Evolutionary conservation across 1,140 invertebrate species (phyloP), one percentile per base, ranked within the genome.

Genomic region (Diabrotica undecimpunctata): DNA sequence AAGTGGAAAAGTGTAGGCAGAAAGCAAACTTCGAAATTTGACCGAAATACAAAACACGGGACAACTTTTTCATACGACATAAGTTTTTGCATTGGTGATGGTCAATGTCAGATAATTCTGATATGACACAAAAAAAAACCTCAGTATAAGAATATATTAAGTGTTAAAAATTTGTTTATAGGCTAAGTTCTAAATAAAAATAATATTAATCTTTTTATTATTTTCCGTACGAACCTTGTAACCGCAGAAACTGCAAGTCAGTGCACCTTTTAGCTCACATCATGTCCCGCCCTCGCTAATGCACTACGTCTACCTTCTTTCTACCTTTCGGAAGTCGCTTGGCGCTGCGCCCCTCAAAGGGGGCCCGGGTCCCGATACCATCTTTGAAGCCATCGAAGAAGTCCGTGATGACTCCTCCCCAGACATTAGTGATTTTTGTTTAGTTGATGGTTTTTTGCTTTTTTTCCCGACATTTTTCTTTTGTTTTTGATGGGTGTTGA

Each of bases 401-500:
- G 41, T 8, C 41, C n/a, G n/a, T n/a, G 41, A 46, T 46, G 41
- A 46, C 41, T 46, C 41, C 41, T 46, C 41, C 41, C 41, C 41
- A 46, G 41, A n/a, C 41, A 46, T 46, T 46, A 46, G 41, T 46
- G 41, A 46, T 46, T 46, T 46, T 46, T 46, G 41, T 46, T 46
- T 46, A 8, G 41, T 46, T 46, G 41, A 46, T 46, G 41, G 8
- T 10, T 46, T 46, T 46, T 46, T 10, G 8, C n/a, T 46, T 46
- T 46, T 46, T n/a, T 6, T 4, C n/a, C 8, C 6, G 41, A 46
- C 25, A 4, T 25, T 25, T 25, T 25, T 25, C 25, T 25, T 46
- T 46, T 46, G 8, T 46, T 46, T 46, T 46, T 46, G 41, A 46
- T 46, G 41, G 41, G 41, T 46, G 41, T 46, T 46, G 8, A 46